These are phyloP conservation scores for Stichopus chloronotus DNA, from an alignment of 35 echinoderm and acorn worm species.

Conservation along the genomic window DNA sequence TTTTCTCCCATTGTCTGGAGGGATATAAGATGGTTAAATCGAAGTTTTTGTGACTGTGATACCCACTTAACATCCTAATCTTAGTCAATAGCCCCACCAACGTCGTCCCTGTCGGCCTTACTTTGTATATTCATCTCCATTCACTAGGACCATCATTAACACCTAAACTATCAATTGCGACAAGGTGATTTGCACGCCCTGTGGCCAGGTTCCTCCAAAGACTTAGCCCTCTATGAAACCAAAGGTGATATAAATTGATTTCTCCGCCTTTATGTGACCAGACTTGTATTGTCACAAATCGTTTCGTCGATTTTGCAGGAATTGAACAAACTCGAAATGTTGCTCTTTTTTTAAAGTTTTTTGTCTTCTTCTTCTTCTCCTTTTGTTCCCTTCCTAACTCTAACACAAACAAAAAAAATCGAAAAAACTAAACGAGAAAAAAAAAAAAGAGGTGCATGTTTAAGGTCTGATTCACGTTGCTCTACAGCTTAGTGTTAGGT, in stretches of 20 bases:
- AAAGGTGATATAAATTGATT: constrained; percentile 20
- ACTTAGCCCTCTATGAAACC: not conserved
- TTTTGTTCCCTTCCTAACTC: no score
- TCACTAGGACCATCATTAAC: constrained; percentile 23
- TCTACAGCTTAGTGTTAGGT: no score
- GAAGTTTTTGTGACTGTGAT: constrained; percentile 28
- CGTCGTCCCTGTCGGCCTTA: constrained; percentile 2
- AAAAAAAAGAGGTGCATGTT: no score
- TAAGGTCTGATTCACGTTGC: no score
- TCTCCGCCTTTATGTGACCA: not conserved
- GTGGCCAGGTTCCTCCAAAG: not conserved
- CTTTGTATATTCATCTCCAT: constrained; percentile 23
- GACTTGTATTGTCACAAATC: constrained; percentile 18
- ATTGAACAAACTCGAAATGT: no score
- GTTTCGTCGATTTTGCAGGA: not conserved
- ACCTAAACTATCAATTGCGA: constrained; percentile 8
- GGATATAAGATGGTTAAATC: not conserved
- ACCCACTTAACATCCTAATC: constrained; percentile 31
- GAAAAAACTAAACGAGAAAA: no score
- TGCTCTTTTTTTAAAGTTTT: no score
- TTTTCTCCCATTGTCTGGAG: not conserved
- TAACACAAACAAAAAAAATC: no score
- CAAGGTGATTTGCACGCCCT: constrained; percentile 38
- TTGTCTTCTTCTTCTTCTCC: no score
- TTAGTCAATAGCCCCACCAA: constrained; percentile 51